Evolutionary conservation across 2,113 vertebrate species (phyloP), one percentile per base, ranked within the genome.

Genomic region (Euleptes europaea): DNA sequence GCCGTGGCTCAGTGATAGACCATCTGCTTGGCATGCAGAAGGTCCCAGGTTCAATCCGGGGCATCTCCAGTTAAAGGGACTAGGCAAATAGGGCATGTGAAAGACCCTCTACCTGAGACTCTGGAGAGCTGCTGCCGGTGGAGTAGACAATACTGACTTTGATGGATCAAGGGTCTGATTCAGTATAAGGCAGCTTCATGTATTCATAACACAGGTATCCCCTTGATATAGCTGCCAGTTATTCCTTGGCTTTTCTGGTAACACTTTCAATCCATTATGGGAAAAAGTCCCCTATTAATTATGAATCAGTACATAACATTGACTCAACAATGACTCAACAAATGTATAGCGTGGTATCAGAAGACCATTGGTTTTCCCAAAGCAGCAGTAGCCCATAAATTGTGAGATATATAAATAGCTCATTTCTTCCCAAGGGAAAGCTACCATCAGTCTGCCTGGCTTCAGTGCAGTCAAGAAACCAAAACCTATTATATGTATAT

Each of bases 401-500:
- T n/a, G 9, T 66, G n/a, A 38, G 15, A 3, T 73, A 11, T 3
- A 28, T 31, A 63, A 63, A 66, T 5, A 77, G 40, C 19, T 67
- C 0, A 13, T 83, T 83, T 86, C 4, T 80, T 1, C 35, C 31
- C 78, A 1, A 75, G 7, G 5, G 78, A 78, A 35, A 51, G 80
- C 71, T 23, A 84, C 13, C 26, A 75, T 14, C 4, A 0, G 6
- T 12, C 0, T 67, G 7, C 4, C 81, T 88, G 65, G 0, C 44
- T 66, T 91, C 13, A 67, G 51, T 86, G 72, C 80, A 40, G 28
- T 57, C 0, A 3, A 82, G 73, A 89, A 88, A 77, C 3, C 71
- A 15, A 26, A 7, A 81, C 33, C 0, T 57, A 69, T 35, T 8
- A 78, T 82, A 82, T 78, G 0, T 71, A 38, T 65, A 12, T 35